phyloP scores from a whole-genome alignment of 1,140 invertebrate genomes.

The Augochlora pura region DNA sequence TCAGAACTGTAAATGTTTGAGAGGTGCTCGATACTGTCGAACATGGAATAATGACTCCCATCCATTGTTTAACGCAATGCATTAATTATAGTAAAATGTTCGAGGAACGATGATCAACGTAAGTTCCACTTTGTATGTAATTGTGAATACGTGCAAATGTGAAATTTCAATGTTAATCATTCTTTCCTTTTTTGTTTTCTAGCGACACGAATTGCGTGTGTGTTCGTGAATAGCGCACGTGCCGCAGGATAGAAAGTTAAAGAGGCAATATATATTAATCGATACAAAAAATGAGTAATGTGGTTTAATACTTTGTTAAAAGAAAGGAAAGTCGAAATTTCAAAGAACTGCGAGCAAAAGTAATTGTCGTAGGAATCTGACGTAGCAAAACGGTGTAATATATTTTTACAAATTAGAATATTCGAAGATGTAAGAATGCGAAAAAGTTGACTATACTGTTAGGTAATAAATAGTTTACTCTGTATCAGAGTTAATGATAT shows the following conservation, averaged over 20 bases:
- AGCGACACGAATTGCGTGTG: constrained; percentile 21
- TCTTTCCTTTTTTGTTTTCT: not conserved
- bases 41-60: constrained; percentile 6
- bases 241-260: constrained; percentile 8
- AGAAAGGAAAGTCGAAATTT: constrained; percentile 3
- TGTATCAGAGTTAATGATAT: constrained; percentile 74
- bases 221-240: constrained; percentile 23
- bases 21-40: constrained; percentile 6
- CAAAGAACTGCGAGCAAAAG: not conserved
- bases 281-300: too few species aligned
- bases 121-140: constrained; percentile 16
- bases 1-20: not conserved
- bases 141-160: constrained; percentile 7
- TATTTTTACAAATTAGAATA: constrained; percentile 25
- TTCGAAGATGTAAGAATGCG: not conserved
- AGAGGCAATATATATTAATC: not conserved
- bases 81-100: constrained; percentile 46
- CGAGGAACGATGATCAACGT: not conserved
- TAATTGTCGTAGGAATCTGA: not conserved
- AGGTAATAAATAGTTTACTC: constrained; percentile 55
- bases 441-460: constrained; percentile 18
- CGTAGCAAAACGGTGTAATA: constrained; percentile 17
- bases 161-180: constrained; percentile 10
- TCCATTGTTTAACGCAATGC: constrained; percentile 35
- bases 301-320: too few species aligned